Evolutionary conservation across 2,113 vertebrate genomes (phyloP).

Genomic region (Psammodynastes pulverulentus): DNA sequence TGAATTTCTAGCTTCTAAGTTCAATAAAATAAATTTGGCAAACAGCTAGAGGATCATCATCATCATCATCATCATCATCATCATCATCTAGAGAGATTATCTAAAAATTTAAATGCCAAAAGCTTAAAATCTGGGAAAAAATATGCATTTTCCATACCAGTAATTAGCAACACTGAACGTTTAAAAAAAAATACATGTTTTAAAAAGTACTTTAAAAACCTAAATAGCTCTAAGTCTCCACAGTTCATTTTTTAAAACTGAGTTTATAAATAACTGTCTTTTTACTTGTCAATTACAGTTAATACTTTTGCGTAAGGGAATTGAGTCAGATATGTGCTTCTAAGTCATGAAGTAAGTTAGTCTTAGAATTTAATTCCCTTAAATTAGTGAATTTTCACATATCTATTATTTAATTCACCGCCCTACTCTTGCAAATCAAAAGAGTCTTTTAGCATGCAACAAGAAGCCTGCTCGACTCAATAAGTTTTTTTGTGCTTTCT

Average conservation of each 20-base stretch:
- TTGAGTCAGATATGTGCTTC: neutral
- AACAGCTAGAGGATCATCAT: constrained; percentile 44
- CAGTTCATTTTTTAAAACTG: neutral
- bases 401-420: neutral
- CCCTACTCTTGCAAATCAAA: neutral
- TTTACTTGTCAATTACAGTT: neutral
- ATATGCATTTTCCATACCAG: constrained; percentile 36
- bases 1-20: constrained; percentile 39
- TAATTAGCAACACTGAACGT: constrained; percentile 40
- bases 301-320: neutral
- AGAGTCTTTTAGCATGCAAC: neutral
- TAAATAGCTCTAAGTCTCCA: neutral
- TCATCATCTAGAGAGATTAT: constrained; percentile 53
- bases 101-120: constrained; percentile 52
- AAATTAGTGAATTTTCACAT: neutral
- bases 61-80: constrained; percentile 32
- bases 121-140: constrained; percentile 57
- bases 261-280: neutral
- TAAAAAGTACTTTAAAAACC: neutral
- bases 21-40: constrained; percentile 63
- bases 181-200: neutral
- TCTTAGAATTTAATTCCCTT: neutral
- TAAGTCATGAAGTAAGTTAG: neutral
- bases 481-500: neutral
- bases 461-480: neutral